A percentile compares a stretch with the other conserved stretches of the same genome.
Evolutionary conservation across 2,888 invertebrate genomes (phyloP).

Genomic region (Melipona bicolor): DNA sequence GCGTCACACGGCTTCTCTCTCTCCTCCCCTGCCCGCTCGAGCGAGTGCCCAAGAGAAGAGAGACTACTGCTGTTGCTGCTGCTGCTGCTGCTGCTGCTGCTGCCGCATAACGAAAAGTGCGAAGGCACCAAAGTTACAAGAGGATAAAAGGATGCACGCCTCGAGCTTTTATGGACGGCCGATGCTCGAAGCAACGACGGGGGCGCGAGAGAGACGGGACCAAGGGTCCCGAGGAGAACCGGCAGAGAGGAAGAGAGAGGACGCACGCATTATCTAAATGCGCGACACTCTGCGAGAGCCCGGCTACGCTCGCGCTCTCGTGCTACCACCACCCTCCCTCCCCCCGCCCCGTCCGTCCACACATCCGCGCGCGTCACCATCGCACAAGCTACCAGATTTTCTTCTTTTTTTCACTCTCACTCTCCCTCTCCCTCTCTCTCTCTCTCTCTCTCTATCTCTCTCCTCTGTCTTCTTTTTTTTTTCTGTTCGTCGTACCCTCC

Average conservation of each 20-base stretch:
- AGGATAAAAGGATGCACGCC: constrained; percentile 83
- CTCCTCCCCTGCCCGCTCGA: constrained; percentile 20
- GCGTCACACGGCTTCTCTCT: constrained; percentile 60
- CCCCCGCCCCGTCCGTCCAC: constrained; percentile 33
- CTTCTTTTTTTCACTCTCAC: constrained; percentile 3
- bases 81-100: constrained; percentile 27
- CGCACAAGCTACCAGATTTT: constrained; percentile 55
- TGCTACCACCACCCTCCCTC: constrained; percentile 44
- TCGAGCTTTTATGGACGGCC: constrained; percentile 79
- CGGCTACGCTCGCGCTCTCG: constrained; percentile 56
- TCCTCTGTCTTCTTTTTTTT: constrained; percentile 8
- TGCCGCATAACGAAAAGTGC: constrained; percentile 71
- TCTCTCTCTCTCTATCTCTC: constrained; percentile 6
- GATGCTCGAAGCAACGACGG: constrained; percentile 65
- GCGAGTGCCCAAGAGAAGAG: constrained; percentile 26
- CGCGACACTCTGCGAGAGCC: constrained; percentile 75
- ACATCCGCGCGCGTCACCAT: constrained; percentile 3
- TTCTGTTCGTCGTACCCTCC: constrained; percentile 17
- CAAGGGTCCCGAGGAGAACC: constrained; percentile 52
- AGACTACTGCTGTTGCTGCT: background rate
- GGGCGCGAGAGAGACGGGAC: constrained; percentile 61
- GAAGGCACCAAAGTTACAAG: constrained; percentile 80
- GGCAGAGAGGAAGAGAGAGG: constrained; percentile 54
- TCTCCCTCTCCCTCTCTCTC: constrained; percentile 24
- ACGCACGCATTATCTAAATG: constrained; percentile 82